A percentile compares a stretch with the other conserved stretches of the same genome.
These are phyloP conservation scores for Halcyon malimbica DNA, from an alignment of 2,113 vertebrate genomes.

Conservation along the genomic window DNA sequence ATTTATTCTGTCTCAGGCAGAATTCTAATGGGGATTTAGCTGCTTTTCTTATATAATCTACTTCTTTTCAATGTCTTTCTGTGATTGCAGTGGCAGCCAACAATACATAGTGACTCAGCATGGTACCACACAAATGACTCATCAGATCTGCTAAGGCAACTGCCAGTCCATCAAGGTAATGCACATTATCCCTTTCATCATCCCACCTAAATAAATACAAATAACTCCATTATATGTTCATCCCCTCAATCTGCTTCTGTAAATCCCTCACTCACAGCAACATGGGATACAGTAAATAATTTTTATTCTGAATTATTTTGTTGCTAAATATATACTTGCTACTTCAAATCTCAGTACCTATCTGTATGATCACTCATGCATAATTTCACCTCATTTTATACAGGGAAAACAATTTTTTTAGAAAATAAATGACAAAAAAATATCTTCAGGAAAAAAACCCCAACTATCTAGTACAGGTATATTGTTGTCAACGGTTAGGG, in stretches of 20 bases:
- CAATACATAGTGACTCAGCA: not conserved
- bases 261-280: not conserved
- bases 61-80: not conserved
- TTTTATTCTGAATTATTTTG: not conserved
- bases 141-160: not conserved
- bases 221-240: not conserved
- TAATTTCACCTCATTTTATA: not conserved
- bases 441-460: not conserved
- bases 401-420: not conserved
- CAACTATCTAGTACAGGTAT: not conserved
- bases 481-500: not conserved
- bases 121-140: not conserved
- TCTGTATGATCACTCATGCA: not conserved
- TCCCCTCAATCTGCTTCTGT: not conserved
- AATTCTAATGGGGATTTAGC: not conserved
- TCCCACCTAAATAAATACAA: not conserved
- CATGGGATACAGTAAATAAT: not conserved
- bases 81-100: not conserved
- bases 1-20: not conserved
- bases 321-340: not conserved
- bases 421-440: not conserved
- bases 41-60: not conserved
- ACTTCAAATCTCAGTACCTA: not conserved
- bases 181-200: not conserved
- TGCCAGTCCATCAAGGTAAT: not conserved